Conservation (phyloP, 2,888 invertebrate genomes). For the Yponomeuta sedellus region DNA sequence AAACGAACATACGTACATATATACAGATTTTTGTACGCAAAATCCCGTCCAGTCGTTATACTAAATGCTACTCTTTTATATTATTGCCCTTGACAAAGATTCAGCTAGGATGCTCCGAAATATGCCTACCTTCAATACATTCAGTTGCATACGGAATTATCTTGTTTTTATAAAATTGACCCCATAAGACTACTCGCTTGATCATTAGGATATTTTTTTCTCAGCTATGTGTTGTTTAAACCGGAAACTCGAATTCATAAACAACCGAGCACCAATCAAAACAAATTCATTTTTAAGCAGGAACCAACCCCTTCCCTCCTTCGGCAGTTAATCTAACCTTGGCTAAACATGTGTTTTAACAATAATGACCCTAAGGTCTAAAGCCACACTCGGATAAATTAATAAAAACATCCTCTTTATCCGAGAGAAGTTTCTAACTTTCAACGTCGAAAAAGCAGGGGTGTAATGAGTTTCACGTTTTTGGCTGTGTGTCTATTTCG, state of each 20-base stretch:
- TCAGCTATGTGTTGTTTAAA: conserved; percentile 18
- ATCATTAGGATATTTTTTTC: background rate
- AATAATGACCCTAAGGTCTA: conserved; percentile 43
- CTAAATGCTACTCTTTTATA: too few species aligned
- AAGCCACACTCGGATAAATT: conserved; percentile 65
- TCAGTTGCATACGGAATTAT: too few species aligned
- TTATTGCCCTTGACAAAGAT: too few species aligned
- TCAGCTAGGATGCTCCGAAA: too few species aligned
- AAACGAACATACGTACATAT: too few species aligned
- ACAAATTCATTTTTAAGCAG: conserved; percentile 68
- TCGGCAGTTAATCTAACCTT: conserved; percentile 53
- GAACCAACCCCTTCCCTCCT: conserved; percentile 36
- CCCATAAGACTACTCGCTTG: too few species aligned
- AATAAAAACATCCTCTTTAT: conserved; percentile 61
- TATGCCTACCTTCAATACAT: too few species aligned
- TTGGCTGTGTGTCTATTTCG: too few species aligned
- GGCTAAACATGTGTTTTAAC: conserved; percentile 61
- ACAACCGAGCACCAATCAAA: conserved; percentile 56
- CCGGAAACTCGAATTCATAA: conserved; percentile 50
- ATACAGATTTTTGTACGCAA: too few species aligned
- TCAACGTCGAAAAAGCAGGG: background rate
- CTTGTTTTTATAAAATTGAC: too few species aligned
- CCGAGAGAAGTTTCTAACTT: conserved; percentile 51
- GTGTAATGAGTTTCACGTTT: background rate
- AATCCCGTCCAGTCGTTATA: too few species aligned